Evolutionary conservation across 2,113 vertebrate genomes (phyloP).

Genomic region (Heteronetta atricapilla): DNA sequence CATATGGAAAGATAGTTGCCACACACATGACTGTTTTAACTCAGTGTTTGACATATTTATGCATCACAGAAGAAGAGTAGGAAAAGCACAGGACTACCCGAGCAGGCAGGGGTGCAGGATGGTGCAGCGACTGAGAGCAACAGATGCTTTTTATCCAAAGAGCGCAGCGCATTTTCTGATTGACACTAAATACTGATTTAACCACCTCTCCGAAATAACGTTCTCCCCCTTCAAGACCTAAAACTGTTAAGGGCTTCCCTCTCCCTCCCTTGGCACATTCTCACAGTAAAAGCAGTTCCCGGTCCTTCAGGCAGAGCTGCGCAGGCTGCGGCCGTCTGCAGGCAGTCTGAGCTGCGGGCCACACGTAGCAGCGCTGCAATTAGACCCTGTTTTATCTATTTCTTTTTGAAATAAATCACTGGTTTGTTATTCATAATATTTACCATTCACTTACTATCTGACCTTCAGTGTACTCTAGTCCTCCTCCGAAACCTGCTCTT

Average conservation of each 20-base stretch:
- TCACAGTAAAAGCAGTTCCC: background rate
- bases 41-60: background rate
- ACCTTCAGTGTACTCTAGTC: background rate
- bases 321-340: background rate
- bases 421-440: background rate
- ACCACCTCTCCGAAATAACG: background rate
- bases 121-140: background rate
- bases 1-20: rapidly evolving
- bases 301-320: rapidly evolving
- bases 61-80: background rate
- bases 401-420: background rate
- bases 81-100: background rate
- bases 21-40: background rate
- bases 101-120: background rate
- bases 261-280: background rate
- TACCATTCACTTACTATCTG: background rate
- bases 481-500: background rate
- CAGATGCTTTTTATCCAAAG: background rate
- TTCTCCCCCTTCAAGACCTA: background rate
- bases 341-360: background rate
- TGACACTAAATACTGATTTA: background rate
- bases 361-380: background rate
- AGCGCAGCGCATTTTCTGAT: background rate
- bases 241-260: background rate
- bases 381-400: background rate